Conservation (phyloP, 2,888 invertebrate genomes). For the Hirtodrosophila cameraria region DNA sequence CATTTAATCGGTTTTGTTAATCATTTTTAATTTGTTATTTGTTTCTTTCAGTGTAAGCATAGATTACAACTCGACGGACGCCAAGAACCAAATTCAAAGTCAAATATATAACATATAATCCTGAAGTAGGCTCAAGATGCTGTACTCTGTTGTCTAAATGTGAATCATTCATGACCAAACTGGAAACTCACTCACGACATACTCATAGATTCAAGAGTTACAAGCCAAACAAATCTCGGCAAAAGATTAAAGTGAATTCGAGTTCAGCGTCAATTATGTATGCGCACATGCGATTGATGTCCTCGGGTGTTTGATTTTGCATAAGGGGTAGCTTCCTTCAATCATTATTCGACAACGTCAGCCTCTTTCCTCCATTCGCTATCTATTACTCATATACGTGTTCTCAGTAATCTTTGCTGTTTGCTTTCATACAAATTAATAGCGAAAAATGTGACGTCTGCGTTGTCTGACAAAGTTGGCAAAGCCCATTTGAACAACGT, state of each 20-base stretch:
- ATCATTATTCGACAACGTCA: slow-evolving; percentile 42
- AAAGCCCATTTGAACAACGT: slow-evolving; percentile 29
- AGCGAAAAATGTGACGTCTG: slow-evolving; percentile 50
- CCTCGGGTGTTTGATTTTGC: slow-evolving; percentile 59
- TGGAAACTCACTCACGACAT: slow-evolving; percentile 13
- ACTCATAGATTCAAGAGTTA: slow-evolving; percentile 17
- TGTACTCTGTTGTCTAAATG: slow-evolving; percentile 44
- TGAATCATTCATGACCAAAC: slow-evolving; percentile 62
- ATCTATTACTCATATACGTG: slow-evolving; percentile 39
- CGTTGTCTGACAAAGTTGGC: slow-evolving; percentile 29
- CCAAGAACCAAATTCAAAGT: slow-evolving; percentile 19
- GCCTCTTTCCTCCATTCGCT: not conserved
- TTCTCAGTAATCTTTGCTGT: slow-evolving; percentile 54
- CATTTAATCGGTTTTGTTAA: too few relatives aligned
- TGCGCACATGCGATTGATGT: slow-evolving; percentile 50
- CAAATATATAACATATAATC: slow-evolving; percentile 23
- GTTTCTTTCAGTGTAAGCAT: too few relatives aligned
- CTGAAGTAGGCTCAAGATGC: slow-evolving; percentile 19
- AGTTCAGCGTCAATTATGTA: slow-evolving; percentile 63
- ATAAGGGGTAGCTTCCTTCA: slow-evolving; percentile 49
- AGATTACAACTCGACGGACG: not conserved
- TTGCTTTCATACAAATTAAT: slow-evolving; percentile 70
- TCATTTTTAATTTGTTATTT: too few relatives aligned
- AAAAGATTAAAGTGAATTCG: slow-evolving; percentile 66
- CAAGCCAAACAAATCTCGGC: slow-evolving; percentile 47